Percentiles rank a stretch among this genome's conserved stretches.
Evolutionary conservation across 2,888 invertebrate genomes (phyloP).

Genomic region (Trachelus iudaicus): DNA sequence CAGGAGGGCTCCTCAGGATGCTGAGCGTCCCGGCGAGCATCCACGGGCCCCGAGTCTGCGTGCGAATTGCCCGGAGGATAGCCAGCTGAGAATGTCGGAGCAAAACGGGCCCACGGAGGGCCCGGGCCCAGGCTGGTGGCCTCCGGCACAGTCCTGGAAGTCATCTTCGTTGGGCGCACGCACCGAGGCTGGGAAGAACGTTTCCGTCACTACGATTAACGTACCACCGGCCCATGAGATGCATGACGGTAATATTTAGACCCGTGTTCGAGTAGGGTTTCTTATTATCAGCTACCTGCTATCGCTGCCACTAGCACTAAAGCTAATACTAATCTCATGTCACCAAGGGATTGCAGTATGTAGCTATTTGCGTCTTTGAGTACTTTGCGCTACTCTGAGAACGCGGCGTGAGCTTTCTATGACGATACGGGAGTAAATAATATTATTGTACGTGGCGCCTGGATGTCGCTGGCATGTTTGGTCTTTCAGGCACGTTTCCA

Average conservation of each 20-base stretch:
- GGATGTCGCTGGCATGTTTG: slow-evolving; percentile 35
- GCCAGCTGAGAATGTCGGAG: slow-evolving; percentile 63
- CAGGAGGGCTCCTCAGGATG: slow-evolving; percentile 53
- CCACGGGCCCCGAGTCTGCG: slow-evolving; percentile 30
- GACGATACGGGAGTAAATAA: slow-evolving; percentile 12
- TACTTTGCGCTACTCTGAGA: not conserved
- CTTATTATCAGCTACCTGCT: not conserved
- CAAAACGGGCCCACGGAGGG: slow-evolving; percentile 62
- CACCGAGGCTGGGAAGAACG: slow-evolving; percentile 68
- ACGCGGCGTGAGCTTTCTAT: not conserved
- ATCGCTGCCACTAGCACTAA: not conserved
- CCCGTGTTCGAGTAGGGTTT: not conserved
- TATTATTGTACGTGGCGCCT: slow-evolving; percentile 17
- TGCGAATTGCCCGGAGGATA: slow-evolving; percentile 34
- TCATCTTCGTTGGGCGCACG: slow-evolving; percentile 63
- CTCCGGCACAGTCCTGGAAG: slow-evolving; percentile 57
- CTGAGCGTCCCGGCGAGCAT: slow-evolving; percentile 45
- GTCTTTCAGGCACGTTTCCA: slow-evolving; percentile 40
- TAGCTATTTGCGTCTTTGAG: not conserved
- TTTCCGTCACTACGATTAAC: slow-evolving; percentile 86
- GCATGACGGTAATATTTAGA: slow-evolving; percentile 69
- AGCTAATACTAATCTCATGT: not conserved
- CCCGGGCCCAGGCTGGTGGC: slow-evolving; percentile 59
- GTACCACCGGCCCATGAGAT: slow-evolving; percentile 72
- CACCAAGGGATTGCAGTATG: not conserved